Evolutionary conservation across 1,140 invertebrate genomes (phyloP), one percentile per base, ranked within the genome.

Genomic region (Drosophila seguyi): DNA sequence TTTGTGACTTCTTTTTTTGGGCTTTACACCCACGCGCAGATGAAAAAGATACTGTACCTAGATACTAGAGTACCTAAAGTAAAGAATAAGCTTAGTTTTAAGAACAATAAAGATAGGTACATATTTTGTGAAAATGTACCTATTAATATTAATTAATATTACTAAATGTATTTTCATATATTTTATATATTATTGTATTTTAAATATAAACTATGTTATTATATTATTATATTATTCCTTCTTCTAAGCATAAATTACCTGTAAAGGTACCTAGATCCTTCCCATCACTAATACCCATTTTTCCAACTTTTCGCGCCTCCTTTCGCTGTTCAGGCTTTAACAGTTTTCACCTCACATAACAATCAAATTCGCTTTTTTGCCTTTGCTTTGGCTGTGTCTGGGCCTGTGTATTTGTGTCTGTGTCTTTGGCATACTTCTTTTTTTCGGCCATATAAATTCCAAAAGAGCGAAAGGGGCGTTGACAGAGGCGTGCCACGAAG

Each of bases 311-410:
- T 53, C 60, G 13, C 18, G 29, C 50, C 48, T 14, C 20, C 47
- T 34, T 31, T 58, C 48, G 20, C 14, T 55, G 56, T 36, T 59
- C 58, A 39, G 50, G 65, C 75, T 79, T 83, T 76, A 80, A 82
- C 78, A 65, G 66, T 79, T 87, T 86, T 82, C 73, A 81, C 81
- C 77, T 75, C 78, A 62, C 79, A 81, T 65, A 77, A 66, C 79
- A 77, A 77, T 81, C 62, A 73, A 58, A 62, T 62, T 63, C 58
- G 59, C 47, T 68, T 59, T 72, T 57, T 75, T 56, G 45, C 31
- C 42, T 50, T 66, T 52, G 53, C 55, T 52, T 56, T 69, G 36
- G 27, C 31, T 42, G 16, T 25, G 52, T 56, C 13, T 20, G 36
- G 44, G 22, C 20, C 20, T 25, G 20, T 45, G 16, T 45, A 16